Evolutionary conservation across 2,113 vertebrate genomes (phyloP).

Genomic region (Suricata suricatta): DNA sequence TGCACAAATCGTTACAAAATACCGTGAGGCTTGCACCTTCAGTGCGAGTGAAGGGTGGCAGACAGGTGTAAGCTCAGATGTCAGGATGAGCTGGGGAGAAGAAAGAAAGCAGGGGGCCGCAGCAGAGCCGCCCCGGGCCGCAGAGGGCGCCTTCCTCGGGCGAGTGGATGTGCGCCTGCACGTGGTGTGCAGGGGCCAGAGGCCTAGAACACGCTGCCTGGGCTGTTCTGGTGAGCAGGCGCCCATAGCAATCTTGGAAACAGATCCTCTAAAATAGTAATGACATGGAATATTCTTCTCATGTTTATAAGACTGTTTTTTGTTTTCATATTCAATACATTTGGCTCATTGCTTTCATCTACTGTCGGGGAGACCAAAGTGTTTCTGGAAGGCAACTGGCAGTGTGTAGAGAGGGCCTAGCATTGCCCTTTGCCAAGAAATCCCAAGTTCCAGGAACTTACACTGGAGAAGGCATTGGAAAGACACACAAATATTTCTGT

Average conservation of each 20-base stretch:
- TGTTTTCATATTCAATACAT: background rate
- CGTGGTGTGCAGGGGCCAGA: rapidly evolving
- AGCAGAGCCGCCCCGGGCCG: background rate
- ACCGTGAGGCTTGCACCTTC: background rate
- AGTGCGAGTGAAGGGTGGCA: background rate
- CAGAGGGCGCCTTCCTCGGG: background rate
- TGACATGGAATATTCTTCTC: background rate
- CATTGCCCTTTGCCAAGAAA: background rate
- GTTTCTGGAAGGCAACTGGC: background rate
- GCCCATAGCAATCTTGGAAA: background rate
- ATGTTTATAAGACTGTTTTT: background rate
- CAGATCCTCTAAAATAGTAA: background rate
- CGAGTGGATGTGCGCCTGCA: rapidly evolving
- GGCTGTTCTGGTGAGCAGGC: background rate
- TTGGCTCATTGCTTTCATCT: background rate
- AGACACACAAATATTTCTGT: background rate
- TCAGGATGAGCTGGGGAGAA: background rate
- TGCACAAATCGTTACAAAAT: background rate
- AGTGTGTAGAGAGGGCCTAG: background rate
- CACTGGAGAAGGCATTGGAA: background rate
- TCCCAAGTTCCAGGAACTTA: background rate
- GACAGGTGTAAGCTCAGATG: background rate
- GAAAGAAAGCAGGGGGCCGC: background rate
- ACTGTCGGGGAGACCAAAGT: background rate
- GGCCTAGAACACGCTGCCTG: background rate